Evolutionary conservation across 1,140 invertebrate genomes (phyloP).

Genomic region (Portunus trituberculatus): DNA sequence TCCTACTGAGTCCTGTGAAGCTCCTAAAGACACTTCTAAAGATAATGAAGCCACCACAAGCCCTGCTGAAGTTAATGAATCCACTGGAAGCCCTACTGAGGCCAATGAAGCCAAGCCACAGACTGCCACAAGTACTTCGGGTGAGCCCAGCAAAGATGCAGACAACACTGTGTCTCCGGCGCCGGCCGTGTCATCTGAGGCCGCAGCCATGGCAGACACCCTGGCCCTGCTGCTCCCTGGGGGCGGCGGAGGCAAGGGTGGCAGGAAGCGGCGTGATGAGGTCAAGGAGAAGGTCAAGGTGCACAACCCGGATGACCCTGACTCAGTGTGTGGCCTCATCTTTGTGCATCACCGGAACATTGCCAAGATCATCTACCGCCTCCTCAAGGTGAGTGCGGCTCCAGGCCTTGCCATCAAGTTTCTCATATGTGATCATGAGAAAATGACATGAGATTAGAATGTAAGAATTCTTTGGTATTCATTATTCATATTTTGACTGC

Average conservation of each 20-base stretch:
- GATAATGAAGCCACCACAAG: background rate
- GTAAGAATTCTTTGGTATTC: no score
- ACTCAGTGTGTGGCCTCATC: conserved; percentile 87
- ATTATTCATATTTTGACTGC: no score
- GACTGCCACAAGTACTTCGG: background rate
- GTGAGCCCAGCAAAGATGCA: conserved; percentile 35
- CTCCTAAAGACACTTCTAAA: background rate
- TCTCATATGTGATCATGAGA: background rate
- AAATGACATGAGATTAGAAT: background rate
- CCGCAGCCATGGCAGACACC: conserved; percentile 80
- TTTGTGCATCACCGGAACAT: conserved; percentile 90
- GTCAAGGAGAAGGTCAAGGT: conserved; percentile 76
- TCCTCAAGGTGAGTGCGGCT: conserved; percentile 84
- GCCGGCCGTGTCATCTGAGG: conserved; percentile 79
- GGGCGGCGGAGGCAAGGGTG: conserved; percentile 75
- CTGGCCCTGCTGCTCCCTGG: conserved; percentile 80
- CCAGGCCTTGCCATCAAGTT: no score
- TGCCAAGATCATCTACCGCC: conserved; percentile 88
- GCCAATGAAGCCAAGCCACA: background rate
- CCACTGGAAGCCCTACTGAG: background rate
- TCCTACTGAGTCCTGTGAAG: background rate
- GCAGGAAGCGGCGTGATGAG: conserved; percentile 78
- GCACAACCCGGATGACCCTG: conserved; percentile 77
- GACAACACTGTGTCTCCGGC: conserved; percentile 20
- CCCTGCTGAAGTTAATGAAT: background rate